Evolutionary conservation across 2,797 vertebrate genomes (phyloP).

Genomic region (Anguilla marmorata): DNA sequence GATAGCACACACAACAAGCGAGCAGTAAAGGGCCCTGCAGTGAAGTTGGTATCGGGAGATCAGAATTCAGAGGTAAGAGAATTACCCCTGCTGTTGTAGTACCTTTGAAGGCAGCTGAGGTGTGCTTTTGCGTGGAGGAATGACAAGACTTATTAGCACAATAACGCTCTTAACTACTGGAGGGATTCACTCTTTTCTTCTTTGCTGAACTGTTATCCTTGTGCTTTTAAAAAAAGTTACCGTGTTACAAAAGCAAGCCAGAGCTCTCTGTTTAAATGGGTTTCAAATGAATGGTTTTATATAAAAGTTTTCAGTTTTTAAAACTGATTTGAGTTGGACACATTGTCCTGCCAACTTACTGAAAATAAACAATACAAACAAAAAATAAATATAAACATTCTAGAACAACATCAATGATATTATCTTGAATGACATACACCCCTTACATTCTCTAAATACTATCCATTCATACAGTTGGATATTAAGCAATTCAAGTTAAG

Average conservation of each 20-base stretch:
- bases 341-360: neutral
- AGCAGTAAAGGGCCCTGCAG: neutral
- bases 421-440: neutral
- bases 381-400: neutral
- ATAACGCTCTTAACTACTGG: neutral
- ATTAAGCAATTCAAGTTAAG: neutral
- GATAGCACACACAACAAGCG: slow-evolving; percentile 33
- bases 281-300: neutral
- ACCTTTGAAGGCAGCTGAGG: neutral
- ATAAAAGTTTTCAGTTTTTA: neutral
- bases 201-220: neutral
- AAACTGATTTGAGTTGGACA: neutral
- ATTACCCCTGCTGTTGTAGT: neutral
- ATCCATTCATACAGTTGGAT: neutral
- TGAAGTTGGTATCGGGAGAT: slow-evolving; percentile 26
- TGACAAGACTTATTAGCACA: slow-evolving; percentile 4
- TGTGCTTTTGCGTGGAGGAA: neutral
- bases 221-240: neutral
- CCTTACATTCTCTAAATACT: neutral
- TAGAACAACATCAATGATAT: neutral
- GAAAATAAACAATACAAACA: neutral
- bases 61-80: slow-evolving; percentile 45
- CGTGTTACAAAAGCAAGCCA: neutral
- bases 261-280: neutral
- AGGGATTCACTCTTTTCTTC: neutral